Base-by-base conservation (phyloP, 2,888 invertebrate species). In the Uropetala carovei region DNA sequence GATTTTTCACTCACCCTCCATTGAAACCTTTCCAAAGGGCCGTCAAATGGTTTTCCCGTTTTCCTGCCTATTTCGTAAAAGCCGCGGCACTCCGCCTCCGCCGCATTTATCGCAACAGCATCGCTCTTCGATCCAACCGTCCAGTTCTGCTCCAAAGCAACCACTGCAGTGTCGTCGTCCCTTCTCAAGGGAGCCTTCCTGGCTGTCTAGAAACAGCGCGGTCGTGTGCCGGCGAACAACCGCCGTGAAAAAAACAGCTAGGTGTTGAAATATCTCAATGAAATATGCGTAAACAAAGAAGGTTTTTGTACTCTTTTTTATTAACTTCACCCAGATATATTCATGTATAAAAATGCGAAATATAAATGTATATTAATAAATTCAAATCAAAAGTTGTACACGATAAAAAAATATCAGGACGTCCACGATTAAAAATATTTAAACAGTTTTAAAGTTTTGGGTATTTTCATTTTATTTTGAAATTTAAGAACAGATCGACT, bases 21-120 rank as follows among this genome's bases (percentile, higher is more conserved):
- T 94, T 96, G 96, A 94, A 96, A 97, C 92, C 96, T 95, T 94
- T 97, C 96, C 60, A 94, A 92, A 2, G 94, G 93, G 0, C 94
- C 94, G 14, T 94, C 93, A 89, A 94, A 94, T 92, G 92, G 13
- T 82, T 92, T 14, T 57, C 91, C 11, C 13, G 59, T 68, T 92
- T 58, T 91, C 59, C 92, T 75, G 92, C 93, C n/a, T 92, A 95
- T 94, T 27, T 94, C 94, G 92, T 95, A 94, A 92, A 95, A 94
- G 93, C 94, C 94, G 93, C 94, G 94, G 94, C 97, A 97, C 93
- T 96, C 96, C 58, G 93, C 94, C 92, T 96, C 95, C n/a, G 95
- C 94, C 83, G 94, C 94, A 18, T 94, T 93, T 68, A 96, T 95
- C 93, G 13, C 94, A 27, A 27, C 13, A 13, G 75, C 75, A 27